Evolutionary conservation across 2,888 invertebrate genomes (phyloP).

Genomic region (Tetanocera ferruginea): DNA sequence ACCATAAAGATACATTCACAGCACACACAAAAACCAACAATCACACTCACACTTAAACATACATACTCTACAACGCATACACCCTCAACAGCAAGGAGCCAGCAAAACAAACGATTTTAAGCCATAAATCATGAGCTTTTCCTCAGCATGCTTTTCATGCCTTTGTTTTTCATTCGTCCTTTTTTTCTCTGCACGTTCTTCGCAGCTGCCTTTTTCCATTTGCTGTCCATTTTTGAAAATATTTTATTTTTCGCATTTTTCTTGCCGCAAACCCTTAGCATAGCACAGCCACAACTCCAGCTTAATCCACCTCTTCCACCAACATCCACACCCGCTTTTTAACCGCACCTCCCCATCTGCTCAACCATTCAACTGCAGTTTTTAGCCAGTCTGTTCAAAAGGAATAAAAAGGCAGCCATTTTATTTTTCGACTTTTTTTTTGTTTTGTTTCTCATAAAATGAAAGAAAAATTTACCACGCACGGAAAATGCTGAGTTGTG

Average conservation of each 20-base stretch:
- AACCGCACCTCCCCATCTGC: neutral
- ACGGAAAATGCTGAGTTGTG: slow-evolving; percentile 12
- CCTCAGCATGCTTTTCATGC: slow-evolving; percentile 55
- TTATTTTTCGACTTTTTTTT: neutral
- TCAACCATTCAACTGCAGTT: slow-evolving; percentile 15
- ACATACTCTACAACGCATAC: neutral
- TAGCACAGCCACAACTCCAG: neutral
- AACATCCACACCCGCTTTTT: neutral
- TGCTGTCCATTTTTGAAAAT: slow-evolving; percentile 21
- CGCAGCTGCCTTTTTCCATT: slow-evolving; percentile 33
- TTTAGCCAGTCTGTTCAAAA: neutral
- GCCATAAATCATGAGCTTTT: slow-evolving; percentile 68
- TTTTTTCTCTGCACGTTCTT: slow-evolving; percentile 27
- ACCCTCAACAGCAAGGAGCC: slow-evolving; percentile 50
- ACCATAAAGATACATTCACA: neutral
- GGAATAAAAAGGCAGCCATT: slow-evolving; percentile 23
- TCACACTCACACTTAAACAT: neutral
- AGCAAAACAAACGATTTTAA: slow-evolving; percentile 58
- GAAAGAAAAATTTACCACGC: neutral
- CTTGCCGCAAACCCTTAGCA: slow-evolving; percentile 45
- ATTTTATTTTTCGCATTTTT: slow-evolving; percentile 56
- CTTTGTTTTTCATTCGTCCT: slow-evolving; percentile 46
- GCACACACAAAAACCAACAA: too few species aligned
- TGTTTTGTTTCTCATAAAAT: neutral
- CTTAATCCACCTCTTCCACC: neutral